Evolutionary conservation across 2,113 vertebrate genomes (phyloP), one percentile per base, ranked within the genome.

Genomic region (Lutjanus erythropterus): DNA sequence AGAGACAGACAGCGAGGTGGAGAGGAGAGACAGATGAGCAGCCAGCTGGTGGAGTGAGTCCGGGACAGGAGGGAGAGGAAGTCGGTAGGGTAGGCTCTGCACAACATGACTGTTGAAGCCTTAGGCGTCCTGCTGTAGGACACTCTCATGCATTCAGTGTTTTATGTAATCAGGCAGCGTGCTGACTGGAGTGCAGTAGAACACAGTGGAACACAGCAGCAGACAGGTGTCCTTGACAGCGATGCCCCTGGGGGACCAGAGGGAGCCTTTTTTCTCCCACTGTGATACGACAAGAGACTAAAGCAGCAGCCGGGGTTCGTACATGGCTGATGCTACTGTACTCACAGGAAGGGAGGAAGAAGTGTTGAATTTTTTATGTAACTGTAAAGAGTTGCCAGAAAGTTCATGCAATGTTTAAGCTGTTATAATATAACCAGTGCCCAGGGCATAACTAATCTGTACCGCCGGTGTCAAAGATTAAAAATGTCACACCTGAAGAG

Each of bases 211-310:
- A 80, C 85, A 53, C 88, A 88, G 90, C 88, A 59, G 87, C 77
- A 84, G 88, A 88, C 90, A 86, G 90, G 88, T 93, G 91, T 90
- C 88, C 88, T 86, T 90, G 82, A 85, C 88, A 84, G 90, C 52
- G 64, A 72, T 71, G 77, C 75, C 80, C 75, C 80, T 62, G 5
- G 68, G 88, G 66, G 64, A 84, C 27, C 62, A 70, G 46, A 60
- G 58, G 64, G 78, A 88, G 70, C 27, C 71, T 88, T 71, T 80
- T 72, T 69, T 68, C 81, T 84, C 78, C 70, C 55, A 31, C 84
- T 71, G 86, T 25, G 87, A 80, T 88, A 71, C 65, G 29, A 78
- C 84, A 39, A 74, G 73, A 77, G 49, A 71, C 77, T 52, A 75
- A 85, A 79, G 70, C 33, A 66, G 81, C 55, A 61, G 62, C 50